These are phyloP conservation scores for Pachyrhynchus sulphureomaculatus DNA, from an alignment of 1,140 invertebrate genomes.

Conservation along the genomic window DNA sequence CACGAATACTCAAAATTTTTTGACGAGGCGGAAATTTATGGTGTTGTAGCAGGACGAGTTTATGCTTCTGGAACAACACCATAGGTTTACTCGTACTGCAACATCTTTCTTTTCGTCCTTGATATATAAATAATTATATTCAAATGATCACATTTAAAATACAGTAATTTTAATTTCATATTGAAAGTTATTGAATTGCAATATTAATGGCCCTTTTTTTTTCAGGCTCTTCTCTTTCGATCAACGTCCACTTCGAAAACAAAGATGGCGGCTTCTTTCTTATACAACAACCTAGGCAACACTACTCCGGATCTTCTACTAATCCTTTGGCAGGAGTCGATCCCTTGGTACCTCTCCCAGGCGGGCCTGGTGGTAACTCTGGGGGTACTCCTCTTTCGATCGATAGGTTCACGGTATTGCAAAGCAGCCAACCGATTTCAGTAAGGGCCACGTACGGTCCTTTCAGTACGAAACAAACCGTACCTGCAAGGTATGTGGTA, in stretches of 20 bases:
- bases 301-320: conserved; percentile 46
- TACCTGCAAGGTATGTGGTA: conserved; percentile 84
- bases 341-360: conserved; percentile 47
- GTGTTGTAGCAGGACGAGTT: too few species aligned
- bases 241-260: conserved; percentile 87
- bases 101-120: too few species aligned
- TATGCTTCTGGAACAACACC: too few species aligned
- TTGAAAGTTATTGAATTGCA: too few species aligned
- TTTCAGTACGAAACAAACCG: conserved; percentile 90
- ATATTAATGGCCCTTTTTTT: too few species aligned
- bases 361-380: conserved; percentile 36
- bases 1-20: too few species aligned
- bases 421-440: conserved; percentile 82
- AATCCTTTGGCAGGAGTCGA: conserved; percentile 43
- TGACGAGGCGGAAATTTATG: too few species aligned
- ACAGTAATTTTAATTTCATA: too few species aligned
- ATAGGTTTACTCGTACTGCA: too few species aligned
- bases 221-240: conserved; percentile 54
- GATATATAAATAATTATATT: too few species aligned
- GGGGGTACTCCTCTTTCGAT: conserved; percentile 65
- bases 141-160: too few species aligned
- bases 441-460: conserved; percentile 88
- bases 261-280: conserved; percentile 88
- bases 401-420: conserved; percentile 84
- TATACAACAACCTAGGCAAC: conserved; percentile 71